Conservation (phyloP, 35 echinoderm and acorn worm genomes). For the Nesometra sesokonis region DNA sequence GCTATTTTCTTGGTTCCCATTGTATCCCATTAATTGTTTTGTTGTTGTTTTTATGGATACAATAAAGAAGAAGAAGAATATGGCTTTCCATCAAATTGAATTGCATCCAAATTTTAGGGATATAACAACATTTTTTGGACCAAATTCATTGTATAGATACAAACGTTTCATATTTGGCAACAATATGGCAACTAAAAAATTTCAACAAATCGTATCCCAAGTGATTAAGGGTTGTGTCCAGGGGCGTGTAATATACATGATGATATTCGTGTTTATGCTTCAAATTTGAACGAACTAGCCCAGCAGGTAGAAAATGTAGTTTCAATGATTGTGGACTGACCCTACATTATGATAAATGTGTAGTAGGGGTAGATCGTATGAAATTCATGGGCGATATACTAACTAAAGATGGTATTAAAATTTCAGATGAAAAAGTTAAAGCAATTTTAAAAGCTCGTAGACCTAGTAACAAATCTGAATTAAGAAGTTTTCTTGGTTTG, state of each 20-base stretch:
- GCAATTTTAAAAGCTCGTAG: conserved; percentile 15
- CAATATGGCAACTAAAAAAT: too few species aligned
- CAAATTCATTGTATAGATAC: too few species aligned
- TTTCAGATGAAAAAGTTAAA: conserved; percentile 1
- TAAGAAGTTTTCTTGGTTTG: conserved; percentile 70
- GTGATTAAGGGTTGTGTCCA: too few species aligned
- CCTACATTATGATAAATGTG: conserved; percentile 17
- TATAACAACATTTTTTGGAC: too few species aligned
- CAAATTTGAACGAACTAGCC: background rate
- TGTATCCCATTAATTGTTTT: too few species aligned
- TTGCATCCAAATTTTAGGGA: too few species aligned
- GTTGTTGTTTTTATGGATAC: too few species aligned
- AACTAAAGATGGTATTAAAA: conserved; percentile 14
- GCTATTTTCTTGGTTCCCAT: too few species aligned
- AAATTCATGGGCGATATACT: conserved; percentile 29
- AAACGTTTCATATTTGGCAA: too few species aligned
- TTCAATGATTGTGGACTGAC: background rate
- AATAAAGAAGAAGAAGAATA: too few species aligned
- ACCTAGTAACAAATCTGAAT: conserved; percentile 23
- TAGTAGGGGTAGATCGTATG: conserved; percentile 7
- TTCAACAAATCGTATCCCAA: too few species aligned
- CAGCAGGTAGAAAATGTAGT: background rate
- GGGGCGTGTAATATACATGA: background rate
- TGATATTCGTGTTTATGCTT: background rate
- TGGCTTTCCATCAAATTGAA: too few species aligned